Base-by-base conservation (phyloP, 2,797 vertebrate genomes). In the Lemur catta region DNA sequence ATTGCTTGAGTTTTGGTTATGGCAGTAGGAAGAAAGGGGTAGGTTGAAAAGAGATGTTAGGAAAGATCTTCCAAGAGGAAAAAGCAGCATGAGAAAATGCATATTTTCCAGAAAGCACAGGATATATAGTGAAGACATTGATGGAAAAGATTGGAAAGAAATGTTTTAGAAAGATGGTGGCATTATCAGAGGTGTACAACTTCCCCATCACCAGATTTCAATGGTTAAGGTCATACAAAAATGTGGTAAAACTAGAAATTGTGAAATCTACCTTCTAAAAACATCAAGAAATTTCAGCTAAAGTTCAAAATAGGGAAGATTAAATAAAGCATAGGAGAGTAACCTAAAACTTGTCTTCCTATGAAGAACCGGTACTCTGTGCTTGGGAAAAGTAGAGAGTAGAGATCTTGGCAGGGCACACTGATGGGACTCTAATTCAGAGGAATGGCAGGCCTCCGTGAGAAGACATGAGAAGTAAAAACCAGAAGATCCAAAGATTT, bases 1-100 rank as follows among this genome's bases (percentile, higher is more conserved):
- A 52, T 72, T 91, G 33, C 38, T 93, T 33, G 41, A 50, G 17
- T 78, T 24, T 89, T 89, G 5, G 20, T 59, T 93, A 87, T 67
- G 93, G 84, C 30, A 71, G 26, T 59, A 89, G 65, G 28, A 69
- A 96, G 30, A 95, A 69, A 96, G 30, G 95, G 17, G 72, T 30
- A 4, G 9, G 14, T 81, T 43, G 5, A 48, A 46, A 95, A 85
- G 22, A 96, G 8, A 33, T 86, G 3, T 4, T 57, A 59, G 33
- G 50, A 89, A 86, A 88, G 61, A 75, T 1, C 26, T 89, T 91
- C 8, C 3, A 15, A n/a, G 50, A 84, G 13, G 71, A 52, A 52
- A 8, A 75, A 81, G 61, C 0, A 43, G 48, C 10, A 80, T 67
- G 26, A 87, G 24, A 55, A 81, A 76, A 71, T 61, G 4, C 2